phyloP scores from a whole-genome alignment of 2,113 vertebrate genomes.

The Pseudorasbora parva region DNA sequence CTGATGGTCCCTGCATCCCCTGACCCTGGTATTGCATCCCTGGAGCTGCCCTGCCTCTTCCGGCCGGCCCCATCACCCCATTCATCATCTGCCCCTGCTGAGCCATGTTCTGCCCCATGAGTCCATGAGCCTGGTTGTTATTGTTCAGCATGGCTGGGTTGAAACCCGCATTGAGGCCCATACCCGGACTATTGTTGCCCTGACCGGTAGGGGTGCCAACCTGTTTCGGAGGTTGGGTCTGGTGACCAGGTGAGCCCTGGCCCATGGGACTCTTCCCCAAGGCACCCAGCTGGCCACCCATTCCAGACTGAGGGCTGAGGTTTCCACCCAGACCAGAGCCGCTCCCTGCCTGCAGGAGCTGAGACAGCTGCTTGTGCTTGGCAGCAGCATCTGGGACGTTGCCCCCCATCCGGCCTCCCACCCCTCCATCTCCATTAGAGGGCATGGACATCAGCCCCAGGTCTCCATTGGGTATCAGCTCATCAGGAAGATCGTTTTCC shows the following conservation, averaged over 20 bases:
- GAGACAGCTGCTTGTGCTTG: slow-evolving; percentile 96
- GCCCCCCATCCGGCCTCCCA: slow-evolving; percentile 74
- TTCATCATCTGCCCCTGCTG: slow-evolving; percentile 91
- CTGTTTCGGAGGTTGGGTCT: slow-evolving; percentile 86
- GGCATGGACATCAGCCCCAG: slow-evolving; percentile 83
- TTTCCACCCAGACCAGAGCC: slow-evolving; percentile 81
- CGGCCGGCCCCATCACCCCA: slow-evolving; percentile 86
- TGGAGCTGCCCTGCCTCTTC: slow-evolving; percentile 84
- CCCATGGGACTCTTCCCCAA: slow-evolving; percentile 88
- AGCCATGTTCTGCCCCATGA: slow-evolving; percentile 85
- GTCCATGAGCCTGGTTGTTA: slow-evolving; percentile 84
- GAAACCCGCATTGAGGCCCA: slow-evolving; percentile 85
- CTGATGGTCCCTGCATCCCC: slow-evolving; percentile 85
- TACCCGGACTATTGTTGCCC: slow-evolving; percentile 79
- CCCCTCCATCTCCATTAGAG: slow-evolving; percentile 64
- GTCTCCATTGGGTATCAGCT: slow-evolving; percentile 95
- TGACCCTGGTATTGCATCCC: slow-evolving; percentile 89
- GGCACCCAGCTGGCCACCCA: slow-evolving; percentile 81
- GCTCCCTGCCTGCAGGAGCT: slow-evolving; percentile 90
- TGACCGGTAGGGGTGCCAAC: slow-evolving; percentile 80
- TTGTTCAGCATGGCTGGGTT: slow-evolving; percentile 90
- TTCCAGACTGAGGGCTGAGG: slow-evolving; percentile 84
- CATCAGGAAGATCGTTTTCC: slow-evolving; percentile 98
- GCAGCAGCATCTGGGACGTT: slow-evolving; percentile 91
- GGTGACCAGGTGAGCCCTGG: slow-evolving; percentile 84